Evolutionary conservation across 23 tunicate genomes (phyloP), one percentile per base, ranked within the genome.

Genomic region (Ciona savignyi): DNA sequence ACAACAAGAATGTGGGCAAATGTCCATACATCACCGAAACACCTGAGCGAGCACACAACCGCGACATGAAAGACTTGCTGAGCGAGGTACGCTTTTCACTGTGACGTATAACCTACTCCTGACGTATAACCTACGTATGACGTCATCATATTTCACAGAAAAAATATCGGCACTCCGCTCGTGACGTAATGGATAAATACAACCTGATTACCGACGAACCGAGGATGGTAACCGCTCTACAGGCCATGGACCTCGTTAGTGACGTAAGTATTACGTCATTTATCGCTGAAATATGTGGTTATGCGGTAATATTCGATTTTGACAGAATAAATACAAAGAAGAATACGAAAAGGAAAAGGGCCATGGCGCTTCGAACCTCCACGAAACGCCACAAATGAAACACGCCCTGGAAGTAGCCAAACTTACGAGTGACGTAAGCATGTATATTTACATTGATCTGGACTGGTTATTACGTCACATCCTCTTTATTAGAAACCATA

Each of bases 11-110:
- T 35, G 60, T 91, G 71, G 86, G 91, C 51, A 77, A 79, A 62
- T 81, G 86, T 70, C 97, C 97, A 6, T 91, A 80, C 79, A 69
- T 91, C 77, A 84, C 97, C 2, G 97, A 91, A 32, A 91, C 97
- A 25, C 90, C 90, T 23, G 70, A 66, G 34, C 63, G 89, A 27
- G 74, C 81, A 23, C 90, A 81, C 70, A 85, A 91, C 6, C 51
- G 91, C 56, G 78, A 84, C 25, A 91, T 80, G 86, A 85, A 80
- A 34, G 23, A 30, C 4, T 67, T 84, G 30, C 65, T 28, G 61
- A 91, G 97, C 48, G 83, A 85, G 35, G 97, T 91, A 76, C n/a
- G n/a, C n/a, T n/a, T n/a, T n/a, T n/a, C n/a, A n/a, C n/a, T n/a
- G n/a, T n/a, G n/a, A 25, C 29, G 30, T 35, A 19, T 25, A 22